Conservation (phyloP, 2,888 invertebrate genomes). For the Invenusta paracnida region DNA sequence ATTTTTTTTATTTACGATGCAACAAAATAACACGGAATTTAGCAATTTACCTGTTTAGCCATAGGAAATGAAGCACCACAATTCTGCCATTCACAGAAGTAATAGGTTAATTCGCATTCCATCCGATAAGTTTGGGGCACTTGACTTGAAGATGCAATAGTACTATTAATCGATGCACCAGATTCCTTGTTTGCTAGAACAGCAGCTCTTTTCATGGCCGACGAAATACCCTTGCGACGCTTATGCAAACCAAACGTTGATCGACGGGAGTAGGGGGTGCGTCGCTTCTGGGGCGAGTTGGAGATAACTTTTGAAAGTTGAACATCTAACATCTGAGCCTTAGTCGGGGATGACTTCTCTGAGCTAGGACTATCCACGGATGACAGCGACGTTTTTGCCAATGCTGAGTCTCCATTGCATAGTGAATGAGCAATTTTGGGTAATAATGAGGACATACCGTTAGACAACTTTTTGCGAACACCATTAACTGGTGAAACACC, state of each 20-base stretch:
- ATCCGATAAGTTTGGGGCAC: background rate
- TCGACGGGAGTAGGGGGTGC: too few species aligned
- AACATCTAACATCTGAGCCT: too few species aligned
- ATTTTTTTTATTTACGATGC: too few species aligned
- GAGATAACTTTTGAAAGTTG: too few species aligned
- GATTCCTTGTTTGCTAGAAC: background rate
- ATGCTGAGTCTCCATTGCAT: background rate
- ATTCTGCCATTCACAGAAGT: background rate
- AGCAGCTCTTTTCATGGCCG: background rate
- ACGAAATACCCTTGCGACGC: background rate
- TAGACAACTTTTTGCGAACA: background rate
- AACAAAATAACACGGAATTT: too few species aligned
- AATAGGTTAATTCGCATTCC: background rate
- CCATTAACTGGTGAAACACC: background rate
- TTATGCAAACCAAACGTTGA: too few species aligned
- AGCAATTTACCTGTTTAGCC: background rate
- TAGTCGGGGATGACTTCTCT: too few species aligned
- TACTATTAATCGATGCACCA: background rate
- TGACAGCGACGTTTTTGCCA: background rate
- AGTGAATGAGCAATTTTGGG: background rate
- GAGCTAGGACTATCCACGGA: too few species aligned
- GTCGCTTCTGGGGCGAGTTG: too few species aligned
- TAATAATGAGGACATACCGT: background rate
- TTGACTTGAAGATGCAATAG: background rate
- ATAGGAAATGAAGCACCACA: background rate